Percentiles rank a stretch among this genome's conserved stretches.
These are phyloP conservation scores for Cephalopholis sonnerati DNA, from an alignment of 2,113 vertebrate genomes.

Conservation along the genomic window DNA sequence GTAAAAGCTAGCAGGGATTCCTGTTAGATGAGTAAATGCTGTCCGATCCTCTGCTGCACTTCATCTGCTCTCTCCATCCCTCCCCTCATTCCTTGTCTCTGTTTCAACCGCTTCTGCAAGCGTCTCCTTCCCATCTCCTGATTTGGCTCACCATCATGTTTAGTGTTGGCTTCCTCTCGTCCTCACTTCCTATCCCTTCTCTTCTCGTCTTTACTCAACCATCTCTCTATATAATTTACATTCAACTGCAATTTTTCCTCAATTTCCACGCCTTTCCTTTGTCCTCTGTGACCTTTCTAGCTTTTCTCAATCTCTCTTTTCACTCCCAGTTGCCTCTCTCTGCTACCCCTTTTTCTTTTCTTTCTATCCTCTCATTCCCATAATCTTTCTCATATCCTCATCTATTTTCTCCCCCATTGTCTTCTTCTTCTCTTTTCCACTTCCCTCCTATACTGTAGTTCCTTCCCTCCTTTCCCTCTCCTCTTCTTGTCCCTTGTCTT, in stretches of 20 bases:
- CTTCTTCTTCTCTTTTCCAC: neutral
- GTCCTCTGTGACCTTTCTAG: conserved; percentile 15
- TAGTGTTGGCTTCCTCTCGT: conserved; percentile 2
- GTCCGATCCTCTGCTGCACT: conserved; percentile 40
- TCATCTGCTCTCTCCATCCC: conserved; percentile 24
- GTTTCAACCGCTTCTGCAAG: conserved; percentile 33
- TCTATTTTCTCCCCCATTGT: neutral
- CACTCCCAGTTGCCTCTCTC: conserved; percentile 7
- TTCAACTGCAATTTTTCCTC: neutral
- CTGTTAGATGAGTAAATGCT: conserved; percentile 38
- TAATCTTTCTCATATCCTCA: neutral
- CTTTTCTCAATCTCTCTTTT: conserved; percentile 25
- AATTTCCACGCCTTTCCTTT: neutral
- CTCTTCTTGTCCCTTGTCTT: neutral
- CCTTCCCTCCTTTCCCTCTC: neutral
- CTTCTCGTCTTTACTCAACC: neutral
- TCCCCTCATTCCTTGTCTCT: conserved; percentile 9
- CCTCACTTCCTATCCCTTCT: neutral
- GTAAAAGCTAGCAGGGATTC: conserved; percentile 36
- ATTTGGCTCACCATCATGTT: conserved; percentile 29
- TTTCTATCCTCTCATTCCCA: neutral
- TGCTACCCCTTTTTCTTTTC: neutral
- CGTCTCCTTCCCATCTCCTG: conserved; percentile 24
- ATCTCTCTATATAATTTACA: neutral
- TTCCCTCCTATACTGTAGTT: neutral